Percentiles rank a stretch among this genome's conserved stretches.
These are phyloP conservation scores for Zaprionus lineosus DNA, from an alignment of 2,888 invertebrate genomes.

Conservation along the genomic window DNA sequence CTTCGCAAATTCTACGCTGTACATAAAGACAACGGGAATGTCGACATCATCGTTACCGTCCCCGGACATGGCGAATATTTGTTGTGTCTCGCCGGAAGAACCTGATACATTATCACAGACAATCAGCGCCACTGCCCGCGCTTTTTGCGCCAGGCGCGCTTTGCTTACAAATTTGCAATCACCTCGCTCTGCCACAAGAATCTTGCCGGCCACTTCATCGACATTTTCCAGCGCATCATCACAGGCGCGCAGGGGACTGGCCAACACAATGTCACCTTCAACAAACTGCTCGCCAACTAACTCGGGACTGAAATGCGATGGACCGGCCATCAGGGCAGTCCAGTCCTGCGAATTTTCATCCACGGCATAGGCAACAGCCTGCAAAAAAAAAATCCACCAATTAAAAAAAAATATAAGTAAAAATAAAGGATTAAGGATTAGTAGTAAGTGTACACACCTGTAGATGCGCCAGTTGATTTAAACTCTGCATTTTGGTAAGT, in stretches of 20 bases:
- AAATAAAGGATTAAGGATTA: not conserved
- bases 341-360: constrained; percentile 80
- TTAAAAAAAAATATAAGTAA: not conserved
- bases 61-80: constrained; percentile 98
- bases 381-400: constrained; percentile 4
- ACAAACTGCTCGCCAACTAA: constrained; percentile 87
- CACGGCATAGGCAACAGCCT: constrained; percentile 83
- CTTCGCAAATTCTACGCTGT: constrained; percentile 88
- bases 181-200: constrained; percentile 94
- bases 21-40: constrained; percentile 96
- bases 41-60: constrained; percentile 93
- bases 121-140: constrained; percentile 93
- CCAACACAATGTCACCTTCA: constrained; percentile 86
- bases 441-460: constrained; percentile 81
- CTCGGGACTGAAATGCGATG: constrained; percentile 94
- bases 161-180: constrained; percentile 97
- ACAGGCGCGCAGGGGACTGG: constrained; percentile 88
- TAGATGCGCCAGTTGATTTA: constrained; percentile 81
- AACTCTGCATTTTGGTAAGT: constrained; percentile 88
- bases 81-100: constrained; percentile 89
- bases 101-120: constrained; percentile 92
- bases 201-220: constrained; percentile 86
- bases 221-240: constrained; percentile 84
- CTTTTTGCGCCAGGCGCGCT: constrained; percentile 90
- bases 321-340: constrained; percentile 88